phyloP scores from a whole-genome alignment of 30 jellyfish, hydroid and myxozoan species.

The Thelohanellus kitauei region DNA sequence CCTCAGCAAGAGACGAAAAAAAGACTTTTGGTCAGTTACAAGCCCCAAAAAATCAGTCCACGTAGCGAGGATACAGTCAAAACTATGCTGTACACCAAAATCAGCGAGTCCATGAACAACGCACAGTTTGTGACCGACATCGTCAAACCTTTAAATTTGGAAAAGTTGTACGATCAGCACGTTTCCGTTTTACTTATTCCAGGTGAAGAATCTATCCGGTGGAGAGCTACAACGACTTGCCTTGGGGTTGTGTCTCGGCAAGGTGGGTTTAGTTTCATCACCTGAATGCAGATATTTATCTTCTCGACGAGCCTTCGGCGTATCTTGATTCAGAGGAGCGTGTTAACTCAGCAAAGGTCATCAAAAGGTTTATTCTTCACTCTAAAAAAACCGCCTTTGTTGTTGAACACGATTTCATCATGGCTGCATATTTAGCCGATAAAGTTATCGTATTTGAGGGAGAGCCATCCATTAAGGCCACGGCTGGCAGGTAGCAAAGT shows the following conservation, averaged over 20 bases:
- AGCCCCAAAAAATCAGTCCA: constrained; percentile 96
- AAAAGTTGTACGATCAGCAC: constrained; percentile 42
- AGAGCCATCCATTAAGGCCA: constrained; percentile 33
- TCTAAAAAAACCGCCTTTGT: constrained; percentile 84
- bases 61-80: constrained; percentile 60
- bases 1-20: constrained; percentile 8
- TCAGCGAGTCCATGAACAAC: constrained; percentile 51
- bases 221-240: constrained; percentile 97
- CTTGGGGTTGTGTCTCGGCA: constrained; percentile 54
- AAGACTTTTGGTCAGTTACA: constrained; percentile 58
- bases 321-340: constrained; percentile 92
- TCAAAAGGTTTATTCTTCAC: constrained; percentile 76
- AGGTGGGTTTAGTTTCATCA: constrained; percentile 9
- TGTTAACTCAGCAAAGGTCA: constrained; percentile 83
- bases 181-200: constrained; percentile 2
- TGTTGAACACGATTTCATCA: constrained; percentile 95
- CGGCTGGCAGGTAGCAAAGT: constrained; percentile 12
- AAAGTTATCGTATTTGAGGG: constrained; percentile 88
- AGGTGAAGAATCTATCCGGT: constrained; percentile 89
- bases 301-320: constrained; percentile 90
- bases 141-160: constrained; percentile 53
- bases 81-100: constrained; percentile 44
- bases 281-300: constrained; percentile 34
- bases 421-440: constrained; percentile 91
- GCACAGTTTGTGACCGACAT: constrained; percentile 89